Evolutionary conservation across 2,888 invertebrate genomes (phyloP), one percentile per base, ranked within the genome.

Genomic region (Dasysyrphus tricinctus): DNA sequence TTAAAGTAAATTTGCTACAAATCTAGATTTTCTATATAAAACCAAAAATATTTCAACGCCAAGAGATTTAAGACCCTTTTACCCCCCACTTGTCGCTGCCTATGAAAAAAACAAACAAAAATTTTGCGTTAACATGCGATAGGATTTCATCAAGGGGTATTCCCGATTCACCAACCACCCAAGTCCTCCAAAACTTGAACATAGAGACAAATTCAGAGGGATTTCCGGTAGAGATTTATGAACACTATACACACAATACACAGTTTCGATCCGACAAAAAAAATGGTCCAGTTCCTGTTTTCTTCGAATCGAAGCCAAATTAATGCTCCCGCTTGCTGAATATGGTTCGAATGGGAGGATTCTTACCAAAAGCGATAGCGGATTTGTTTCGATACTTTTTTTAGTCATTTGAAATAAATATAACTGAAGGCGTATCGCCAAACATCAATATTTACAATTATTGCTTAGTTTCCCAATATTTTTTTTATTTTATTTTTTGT

Each of bases 401-500:
- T 61, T 61, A 42, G 42, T 44, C 6, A 47, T 47, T 47, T 47
- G 32, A 32, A 16, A 65, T 65, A 65, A 16, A 51, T 69, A 29
- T 11, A 69, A 29, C 39, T 69, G 3, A 34, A 39, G 29, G 39
- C 54, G 57, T 78, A 78, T 74, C 69, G 65, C 29, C 63, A 79
- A 86, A 77, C 79, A 79, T 79, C 77, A 86, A 86, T 79, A 86
- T 78, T 81, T 81, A 86, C 81, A 78, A 75, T 75, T 82, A 86
- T 86, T 81, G 81, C 75, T 81, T 72, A n/a, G 44, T n/a, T 44
- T 44, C 0, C n/a, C 7, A 7, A 44, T 5, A 2, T 77, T 73
- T 69, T 74, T 80, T 39, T 56, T 24, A 69, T 56, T 56, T 69
- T 44, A 2, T 44, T 67, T 69, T 32, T 72, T 79, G 59, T 54